A percentile compares a stretch with the other conserved stretches of the same genome.
Conservation (phyloP, 2,888 invertebrate genomes). For the Elmis aenea region DNA sequence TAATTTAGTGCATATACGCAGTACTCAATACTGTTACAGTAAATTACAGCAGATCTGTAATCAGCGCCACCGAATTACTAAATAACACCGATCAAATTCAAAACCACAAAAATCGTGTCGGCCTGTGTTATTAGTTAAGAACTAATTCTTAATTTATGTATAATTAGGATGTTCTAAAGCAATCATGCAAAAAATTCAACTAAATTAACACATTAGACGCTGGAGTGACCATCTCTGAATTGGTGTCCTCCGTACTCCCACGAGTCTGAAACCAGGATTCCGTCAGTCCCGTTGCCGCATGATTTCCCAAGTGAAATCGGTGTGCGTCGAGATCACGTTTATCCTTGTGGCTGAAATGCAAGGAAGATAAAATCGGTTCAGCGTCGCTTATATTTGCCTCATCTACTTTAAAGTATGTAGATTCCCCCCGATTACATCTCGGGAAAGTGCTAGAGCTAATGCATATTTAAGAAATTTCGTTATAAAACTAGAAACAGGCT, state of each 20-base stretch:
- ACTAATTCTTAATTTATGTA: no score
- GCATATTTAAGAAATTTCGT: no score
- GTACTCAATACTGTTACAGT: no score
- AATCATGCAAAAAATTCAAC: slow-evolving; percentile 13
- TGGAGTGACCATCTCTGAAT: slow-evolving; percentile 14
- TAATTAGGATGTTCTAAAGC: no score
- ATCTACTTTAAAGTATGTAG: slow-evolving; percentile 13
- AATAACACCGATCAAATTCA: no score
- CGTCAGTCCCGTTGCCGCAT: slow-evolving; percentile 30
- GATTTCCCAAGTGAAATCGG: slow-evolving; percentile 32
- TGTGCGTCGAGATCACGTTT: slow-evolving; percentile 15
- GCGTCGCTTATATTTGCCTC: slow-evolving; percentile 6
- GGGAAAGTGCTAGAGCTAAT: slow-evolving; percentile 3
- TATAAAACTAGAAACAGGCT: no score
- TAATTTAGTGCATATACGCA: no score
- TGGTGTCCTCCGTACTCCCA: slow-evolving; percentile 22
- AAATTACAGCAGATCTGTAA: no score
- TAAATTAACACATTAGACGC: slow-evolving; percentile 14
- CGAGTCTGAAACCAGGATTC: slow-evolving; percentile 22
- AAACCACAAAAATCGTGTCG: no score
- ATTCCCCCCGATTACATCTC: slow-evolving; percentile 8
- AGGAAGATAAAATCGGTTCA: slow-evolving; percentile 13
- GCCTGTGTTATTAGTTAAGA: no score
- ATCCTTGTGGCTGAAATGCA: slow-evolving; percentile 16
- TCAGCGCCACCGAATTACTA: no score